Evolutionary conservation across 1,140 invertebrate genomes (phyloP).

Genomic region (Hestina assimilis): DNA sequence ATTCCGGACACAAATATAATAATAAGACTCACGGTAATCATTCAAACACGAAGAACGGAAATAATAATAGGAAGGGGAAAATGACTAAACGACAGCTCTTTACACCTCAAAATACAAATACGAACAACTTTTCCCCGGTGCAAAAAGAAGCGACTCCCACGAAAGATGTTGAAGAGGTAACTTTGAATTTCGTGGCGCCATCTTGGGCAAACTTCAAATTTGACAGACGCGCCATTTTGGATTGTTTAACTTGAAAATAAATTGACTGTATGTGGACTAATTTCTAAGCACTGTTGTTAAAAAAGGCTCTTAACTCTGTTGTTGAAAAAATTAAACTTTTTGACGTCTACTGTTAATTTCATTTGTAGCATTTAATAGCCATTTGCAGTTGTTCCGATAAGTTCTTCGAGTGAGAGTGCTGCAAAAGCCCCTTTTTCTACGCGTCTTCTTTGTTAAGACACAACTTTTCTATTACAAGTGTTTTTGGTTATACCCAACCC

Average conservation of each 20-base stretch:
- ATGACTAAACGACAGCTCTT: slow-evolving; percentile 79
- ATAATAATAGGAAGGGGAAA: slow-evolving; percentile 60
- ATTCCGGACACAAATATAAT: slow-evolving; percentile 42
- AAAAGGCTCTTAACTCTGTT: slow-evolving; percentile 22
- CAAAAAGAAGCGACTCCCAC: slow-evolving; percentile 43
- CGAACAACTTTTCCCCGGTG: slow-evolving; percentile 45
- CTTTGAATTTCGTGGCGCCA: slow-evolving; percentile 74
- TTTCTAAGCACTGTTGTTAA: slow-evolving; percentile 12
- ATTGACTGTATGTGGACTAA: slow-evolving; percentile 12
- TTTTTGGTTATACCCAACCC: no score
- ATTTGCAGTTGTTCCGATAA: no score
- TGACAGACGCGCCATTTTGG: slow-evolving; percentile 78
- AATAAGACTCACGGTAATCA: slow-evolving; percentile 29
- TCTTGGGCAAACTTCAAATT: slow-evolving; percentile 82
- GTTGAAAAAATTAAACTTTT: slow-evolving; percentile 25
- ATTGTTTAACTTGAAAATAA: slow-evolving; percentile 70
- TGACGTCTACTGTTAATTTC: slow-evolving; percentile 16
- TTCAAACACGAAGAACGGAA: slow-evolving; percentile 29
- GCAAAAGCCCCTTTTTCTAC: no score
- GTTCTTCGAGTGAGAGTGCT: no score
- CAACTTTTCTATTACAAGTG: no score
- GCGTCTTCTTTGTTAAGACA: no score
- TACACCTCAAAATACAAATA: slow-evolving; percentile 59
- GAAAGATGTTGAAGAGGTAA: slow-evolving; percentile 31
- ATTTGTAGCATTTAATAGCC: background rate